These are phyloP conservation scores for Pyrgus malvae DNA, from an alignment of 2,888 invertebrate species.

Conservation along the genomic window DNA sequence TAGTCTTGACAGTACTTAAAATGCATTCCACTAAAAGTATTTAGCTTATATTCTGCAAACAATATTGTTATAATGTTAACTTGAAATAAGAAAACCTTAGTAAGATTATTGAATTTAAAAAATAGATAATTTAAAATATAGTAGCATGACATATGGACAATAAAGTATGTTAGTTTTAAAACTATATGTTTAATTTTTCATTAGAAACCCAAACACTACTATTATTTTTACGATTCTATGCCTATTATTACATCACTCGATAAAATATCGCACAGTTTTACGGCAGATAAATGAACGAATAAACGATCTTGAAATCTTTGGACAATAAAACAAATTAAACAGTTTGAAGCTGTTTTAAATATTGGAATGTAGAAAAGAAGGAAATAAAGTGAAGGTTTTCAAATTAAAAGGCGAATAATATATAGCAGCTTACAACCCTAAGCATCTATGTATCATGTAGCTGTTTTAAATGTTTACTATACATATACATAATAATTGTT, in stretches of 20 bases:
- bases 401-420: background rate
- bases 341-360: background rate
- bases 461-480: conserved; percentile 36
- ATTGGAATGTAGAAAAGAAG: background rate
- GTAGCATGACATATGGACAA: conserved; percentile 15
- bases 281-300: background rate
- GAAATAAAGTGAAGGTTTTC: background rate
- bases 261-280: background rate
- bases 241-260: background rate
- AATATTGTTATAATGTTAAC: background rate
- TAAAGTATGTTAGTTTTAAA: background rate
- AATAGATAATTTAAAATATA: background rate
- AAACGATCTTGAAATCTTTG: background rate
- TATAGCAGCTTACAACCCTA: background rate
- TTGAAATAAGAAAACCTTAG: background rate
- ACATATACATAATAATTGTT: conserved; percentile 56
- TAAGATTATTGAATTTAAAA: background rate
- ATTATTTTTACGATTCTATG: too few relatives aligned
- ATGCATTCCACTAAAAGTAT: conserved; percentile 1
- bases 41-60: background rate
- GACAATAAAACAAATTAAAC: background rate
- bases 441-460: conserved; percentile 31
- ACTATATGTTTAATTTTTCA: conserved; percentile 1
- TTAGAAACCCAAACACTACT: too few relatives aligned
- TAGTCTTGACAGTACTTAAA: background rate